Conservation (phyloP, 1,140 invertebrate genomes). For the Anoplolepis gracilipes region DNA sequence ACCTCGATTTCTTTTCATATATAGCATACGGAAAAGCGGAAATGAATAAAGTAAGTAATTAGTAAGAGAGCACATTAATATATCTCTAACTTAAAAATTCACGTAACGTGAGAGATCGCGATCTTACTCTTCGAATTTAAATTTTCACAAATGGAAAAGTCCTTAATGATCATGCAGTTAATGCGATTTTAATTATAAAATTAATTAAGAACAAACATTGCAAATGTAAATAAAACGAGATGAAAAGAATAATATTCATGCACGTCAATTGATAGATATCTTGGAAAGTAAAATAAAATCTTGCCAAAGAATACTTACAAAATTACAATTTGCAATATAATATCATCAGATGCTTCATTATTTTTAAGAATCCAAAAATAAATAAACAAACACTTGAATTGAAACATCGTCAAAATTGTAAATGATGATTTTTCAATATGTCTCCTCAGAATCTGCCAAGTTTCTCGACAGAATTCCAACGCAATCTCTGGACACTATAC, state of each 20-base stretch:
- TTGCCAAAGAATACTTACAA: not conserved
- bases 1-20: not conserved
- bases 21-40: not conserved
- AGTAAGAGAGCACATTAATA: not conserved
- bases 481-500: too few relatives aligned
- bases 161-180: not conserved
- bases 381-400: not conserved
- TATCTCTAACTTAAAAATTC: not conserved
- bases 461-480: not conserved
- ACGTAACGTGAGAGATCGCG: not conserved
- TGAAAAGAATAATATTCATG: not conserved
- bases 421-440: not conserved
- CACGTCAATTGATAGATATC: not conserved
- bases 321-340: not conserved
- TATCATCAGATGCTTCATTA: too few relatives aligned
- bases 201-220: not conserved
- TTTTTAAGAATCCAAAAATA: not conserved
- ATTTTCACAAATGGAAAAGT: not conserved
- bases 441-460: not conserved
- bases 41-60: not conserved
- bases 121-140: not conserved
- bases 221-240: not conserved
- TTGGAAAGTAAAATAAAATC: not conserved
- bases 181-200: not conserved
- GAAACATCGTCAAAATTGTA: not conserved